Conservation (phyloP, 2,113 vertebrate genomes). For the Pituophis catenifer region DNA sequence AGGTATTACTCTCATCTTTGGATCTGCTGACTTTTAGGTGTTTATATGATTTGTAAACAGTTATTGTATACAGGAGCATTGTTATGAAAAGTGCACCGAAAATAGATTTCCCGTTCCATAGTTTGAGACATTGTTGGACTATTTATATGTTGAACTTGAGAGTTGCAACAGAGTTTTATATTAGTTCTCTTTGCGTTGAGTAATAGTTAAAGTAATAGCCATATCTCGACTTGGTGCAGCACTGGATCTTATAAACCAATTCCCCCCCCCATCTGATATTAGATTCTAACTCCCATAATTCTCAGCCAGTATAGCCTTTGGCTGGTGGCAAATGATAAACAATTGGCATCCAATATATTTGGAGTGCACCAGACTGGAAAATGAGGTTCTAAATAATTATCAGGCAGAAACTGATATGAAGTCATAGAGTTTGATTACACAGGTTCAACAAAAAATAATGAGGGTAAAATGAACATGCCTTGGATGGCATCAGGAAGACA, state of each 20-base stretch:
- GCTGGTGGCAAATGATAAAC: not conserved
- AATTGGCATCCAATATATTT: not conserved
- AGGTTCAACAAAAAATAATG: not conserved
- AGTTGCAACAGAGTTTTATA: constrained; percentile 2
- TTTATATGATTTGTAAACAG: constrained; percentile 54
- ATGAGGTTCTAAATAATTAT: not conserved
- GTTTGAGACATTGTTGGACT: constrained; percentile 12
- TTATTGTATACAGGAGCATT: constrained; percentile 23
- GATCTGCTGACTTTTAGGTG: constrained; percentile 53
- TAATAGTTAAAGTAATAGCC: not conserved
- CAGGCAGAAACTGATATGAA: not conserved
- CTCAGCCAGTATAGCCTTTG: not conserved
- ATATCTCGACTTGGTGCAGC: not conserved
- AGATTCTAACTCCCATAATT: not conserved
- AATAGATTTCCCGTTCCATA: constrained; percentile 24
- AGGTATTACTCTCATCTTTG: not conserved
- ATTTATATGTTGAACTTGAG: not conserved
- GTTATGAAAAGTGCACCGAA: constrained; percentile 37
- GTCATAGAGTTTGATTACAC: not conserved
- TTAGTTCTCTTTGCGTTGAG: constrained; percentile 20
- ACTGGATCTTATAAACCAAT: not conserved
- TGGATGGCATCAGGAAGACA: not conserved
- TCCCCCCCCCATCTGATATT: not conserved
- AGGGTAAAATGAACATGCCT: not conserved
- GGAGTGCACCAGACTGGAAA: not conserved